phyloP scores from a whole-genome alignment of 2,113 vertebrate species.

The Ceratotherium simum region DNA sequence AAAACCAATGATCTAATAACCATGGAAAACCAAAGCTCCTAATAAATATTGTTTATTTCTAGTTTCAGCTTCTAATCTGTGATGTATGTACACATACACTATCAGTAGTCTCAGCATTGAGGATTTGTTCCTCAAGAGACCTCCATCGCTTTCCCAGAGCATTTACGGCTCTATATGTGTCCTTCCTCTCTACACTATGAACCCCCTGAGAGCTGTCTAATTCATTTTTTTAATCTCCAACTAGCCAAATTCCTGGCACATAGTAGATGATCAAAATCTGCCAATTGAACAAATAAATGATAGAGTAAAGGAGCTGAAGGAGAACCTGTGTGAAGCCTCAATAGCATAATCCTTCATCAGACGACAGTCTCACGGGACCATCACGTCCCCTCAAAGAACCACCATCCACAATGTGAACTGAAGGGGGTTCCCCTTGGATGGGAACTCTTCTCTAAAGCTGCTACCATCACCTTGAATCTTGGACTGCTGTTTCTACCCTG shows the following conservation, averaged over 20 bases:
- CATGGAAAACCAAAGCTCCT: background rate
- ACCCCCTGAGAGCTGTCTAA: background rate
- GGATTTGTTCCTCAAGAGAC: background rate
- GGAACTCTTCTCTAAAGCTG: too few relatives aligned
- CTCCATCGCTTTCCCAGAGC: rapidly evolving
- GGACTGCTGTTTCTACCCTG: background rate
- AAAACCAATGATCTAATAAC: constrained; percentile 46
- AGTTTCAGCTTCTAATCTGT: background rate
- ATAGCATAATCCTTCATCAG: background rate
- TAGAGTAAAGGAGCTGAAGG: background rate
- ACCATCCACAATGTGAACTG: too few relatives aligned
- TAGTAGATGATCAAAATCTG: background rate
- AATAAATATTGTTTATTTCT: constrained; percentile 29
- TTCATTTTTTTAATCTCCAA: background rate
- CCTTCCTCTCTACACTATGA: background rate
- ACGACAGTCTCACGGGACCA: background rate
- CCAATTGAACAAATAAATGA: background rate
- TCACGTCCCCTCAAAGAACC: background rate
- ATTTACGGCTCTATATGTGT: background rate
- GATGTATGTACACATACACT: rapidly evolving
- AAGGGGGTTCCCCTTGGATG: background rate
- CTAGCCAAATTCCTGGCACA: background rate
- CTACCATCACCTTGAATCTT: background rate
- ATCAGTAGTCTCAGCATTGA: background rate
- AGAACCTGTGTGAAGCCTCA: background rate